phyloP scores from a whole-genome alignment of 2,797 vertebrate genomes.

The Mormyrops attenuatus region DNA sequence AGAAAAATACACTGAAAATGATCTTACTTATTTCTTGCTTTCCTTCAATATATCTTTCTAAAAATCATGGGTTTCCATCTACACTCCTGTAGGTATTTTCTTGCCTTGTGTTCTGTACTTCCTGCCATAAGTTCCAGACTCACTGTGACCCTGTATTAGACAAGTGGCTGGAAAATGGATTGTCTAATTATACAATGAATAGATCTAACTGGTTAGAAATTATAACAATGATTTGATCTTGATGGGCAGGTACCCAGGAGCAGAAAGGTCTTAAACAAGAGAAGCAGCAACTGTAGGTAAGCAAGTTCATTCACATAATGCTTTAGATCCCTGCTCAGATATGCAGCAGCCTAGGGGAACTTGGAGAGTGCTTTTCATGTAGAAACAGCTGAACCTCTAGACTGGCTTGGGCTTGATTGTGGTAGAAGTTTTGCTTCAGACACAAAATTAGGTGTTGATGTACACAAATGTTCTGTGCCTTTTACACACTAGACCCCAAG shows the following conservation, averaged over 20 bases:
- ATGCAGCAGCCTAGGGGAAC: constrained; percentile 57
- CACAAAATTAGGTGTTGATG: constrained; percentile 10
- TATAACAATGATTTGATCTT: not conserved
- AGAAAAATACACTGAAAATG: too few relatives aligned
- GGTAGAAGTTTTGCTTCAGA: not conserved
- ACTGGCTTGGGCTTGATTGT: constrained; percentile 49
- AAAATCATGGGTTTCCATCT: too few relatives aligned
- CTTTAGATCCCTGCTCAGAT: constrained; percentile 34
- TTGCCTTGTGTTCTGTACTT: not conserved
- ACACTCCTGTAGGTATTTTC: too few relatives aligned
- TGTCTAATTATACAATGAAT: not conserved
- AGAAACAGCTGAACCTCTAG: constrained; percentile 67
- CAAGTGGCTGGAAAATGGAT: not conserved
- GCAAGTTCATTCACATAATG: constrained; percentile 13
- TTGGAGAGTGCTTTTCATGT: constrained; percentile 62
- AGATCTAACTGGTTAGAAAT: not conserved
- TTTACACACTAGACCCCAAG: not conserved
- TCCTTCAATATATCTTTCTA: too few relatives aligned
- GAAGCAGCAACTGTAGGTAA: constrained; percentile 31
- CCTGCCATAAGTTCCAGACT: not conserved
- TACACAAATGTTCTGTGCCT: not conserved
- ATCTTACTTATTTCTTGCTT: too few relatives aligned
- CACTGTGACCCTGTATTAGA: not conserved
- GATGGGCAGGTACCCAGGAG: not conserved
- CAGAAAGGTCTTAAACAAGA: constrained; percentile 43